Conservation (phyloP, 1,140 invertebrate genomes). For the Drosophila repleta region DNA sequence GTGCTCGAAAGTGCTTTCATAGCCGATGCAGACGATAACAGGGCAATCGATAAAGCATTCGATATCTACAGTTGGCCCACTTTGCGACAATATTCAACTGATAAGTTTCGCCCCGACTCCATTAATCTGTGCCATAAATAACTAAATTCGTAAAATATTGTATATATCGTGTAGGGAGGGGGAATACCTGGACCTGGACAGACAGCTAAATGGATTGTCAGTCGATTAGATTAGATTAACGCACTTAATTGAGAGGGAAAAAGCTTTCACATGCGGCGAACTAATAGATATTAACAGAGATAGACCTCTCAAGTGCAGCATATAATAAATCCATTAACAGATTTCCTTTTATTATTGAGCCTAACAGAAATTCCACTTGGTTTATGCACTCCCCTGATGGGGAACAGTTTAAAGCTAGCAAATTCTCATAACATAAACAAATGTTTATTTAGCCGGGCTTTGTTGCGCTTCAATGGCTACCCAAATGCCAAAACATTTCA, state of each 20-base stretch:
- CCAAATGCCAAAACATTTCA: conserved; percentile 32
- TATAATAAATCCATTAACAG: too few species aligned
- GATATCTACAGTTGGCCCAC: conserved; percentile 18
- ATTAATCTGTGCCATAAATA: conserved; percentile 45
- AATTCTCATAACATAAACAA: conserved; percentile 20
- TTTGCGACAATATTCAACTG: not conserved
- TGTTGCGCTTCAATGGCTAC: conserved; percentile 25
- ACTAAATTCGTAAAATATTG: not conserved
- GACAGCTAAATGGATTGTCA: not conserved
- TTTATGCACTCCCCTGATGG: not conserved
- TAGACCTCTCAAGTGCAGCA: too few species aligned
- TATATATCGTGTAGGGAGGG: not conserved
- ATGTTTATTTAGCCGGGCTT: conserved; percentile 31
- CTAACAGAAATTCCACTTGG: not conserved
- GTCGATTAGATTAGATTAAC: conserved; percentile 51
- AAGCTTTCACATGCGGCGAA: too few species aligned
- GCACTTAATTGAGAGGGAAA: not conserved
- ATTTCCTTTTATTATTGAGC: too few species aligned
- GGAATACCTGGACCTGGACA: not conserved
- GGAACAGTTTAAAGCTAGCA: not conserved
- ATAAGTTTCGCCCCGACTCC: conserved; percentile 13
- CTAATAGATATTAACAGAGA: too few species aligned
- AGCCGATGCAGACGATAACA: conserved; percentile 33
- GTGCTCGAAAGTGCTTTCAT: conserved; percentile 50
- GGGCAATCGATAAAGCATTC: conserved; percentile 42